Base-by-base conservation (phyloP, 2,888 invertebrate genomes). In the Drosophila demipolita region DNA sequence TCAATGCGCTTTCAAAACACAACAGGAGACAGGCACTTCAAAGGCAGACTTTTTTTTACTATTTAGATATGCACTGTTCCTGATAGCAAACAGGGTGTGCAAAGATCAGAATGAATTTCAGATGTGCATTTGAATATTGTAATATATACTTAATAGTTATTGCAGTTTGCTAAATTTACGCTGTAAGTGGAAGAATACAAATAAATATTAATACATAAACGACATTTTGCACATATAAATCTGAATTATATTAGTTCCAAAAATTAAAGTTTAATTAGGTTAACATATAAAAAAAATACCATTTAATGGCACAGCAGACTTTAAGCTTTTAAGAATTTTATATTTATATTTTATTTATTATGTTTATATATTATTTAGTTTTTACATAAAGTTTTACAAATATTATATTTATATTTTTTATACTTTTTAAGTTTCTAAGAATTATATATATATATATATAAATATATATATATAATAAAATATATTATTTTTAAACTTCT, bases 31-130 rank as follows among this genome's bases (percentile, higher is more conserved):
- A 4, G 5, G 65, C 75, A 66, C 87, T 84, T 87, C 69, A 82
- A 79, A 87, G 72, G 72, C 86, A 82, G 75, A 79, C 79, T 79
- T 71, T 82, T 74, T 70, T 70, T 73, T 55, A 20, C 17, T 4
- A 12, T 3, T 29, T 29, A 15, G 0, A 20, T 15, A 76, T 57
- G 29, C 71, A 62, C 62, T 57, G 48, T 17, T 36, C 17, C 6
- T 1, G 20, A 8, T n/a, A 20, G n/a, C 17, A 20, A 7, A 0
- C 23, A 33, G 45, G 42, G n/a, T 54, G 45, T 33, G 23, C 23
- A 12, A 3, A 0, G n/a, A 11, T 42, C 20, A 42, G 6, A 20
- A 20, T 6, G 3, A 11, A 11, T 1, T 20, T 42, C 42, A 45
- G 1, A 7, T 20, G 45, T 20, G 15, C 2, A 4, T 23, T 15